Conservation (phyloP, 1,140 invertebrate genomes). For the Nephila pilipes region DNA sequence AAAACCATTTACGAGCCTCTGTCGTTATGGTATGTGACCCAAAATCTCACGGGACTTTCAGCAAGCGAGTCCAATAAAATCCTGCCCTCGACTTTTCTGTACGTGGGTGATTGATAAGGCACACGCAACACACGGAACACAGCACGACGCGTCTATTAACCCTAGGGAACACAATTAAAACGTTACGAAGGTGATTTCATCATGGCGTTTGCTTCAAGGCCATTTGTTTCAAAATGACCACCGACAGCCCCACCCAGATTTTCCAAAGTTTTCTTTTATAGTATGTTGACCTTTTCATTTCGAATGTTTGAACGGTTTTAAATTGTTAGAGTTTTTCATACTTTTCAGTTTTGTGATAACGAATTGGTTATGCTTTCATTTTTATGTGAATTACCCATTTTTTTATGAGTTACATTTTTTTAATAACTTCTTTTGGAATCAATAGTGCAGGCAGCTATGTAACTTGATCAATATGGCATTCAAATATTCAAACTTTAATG, state of each 20-base stretch:
- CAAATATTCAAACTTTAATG: too few relatives aligned
- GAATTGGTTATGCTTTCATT: too few relatives aligned
- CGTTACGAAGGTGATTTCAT: constrained; percentile 47
- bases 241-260: neutral
- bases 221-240: constrained; percentile 13
- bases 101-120: constrained; percentile 38
- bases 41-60: constrained; percentile 41
- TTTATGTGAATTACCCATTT: too few relatives aligned
- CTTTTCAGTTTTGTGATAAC: neutral
- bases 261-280: neutral
- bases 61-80: constrained; percentile 16
- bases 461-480: too few relatives aligned
- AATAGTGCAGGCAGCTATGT: too few relatives aligned
- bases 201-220: neutral
- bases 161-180: constrained; percentile 67
- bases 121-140: constrained; percentile 14
- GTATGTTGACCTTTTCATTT: neutral
- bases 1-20: constrained; percentile 19
- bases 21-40: constrained; percentile 28
- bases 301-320: neutral
- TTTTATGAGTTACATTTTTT: too few relatives aligned
- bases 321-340: neutral
- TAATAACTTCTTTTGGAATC: too few relatives aligned
- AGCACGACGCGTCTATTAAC: constrained; percentile 50
- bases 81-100: neutral